These are phyloP conservation scores for Parochlus steinenii DNA, from an alignment of 2,888 invertebrate genomes.

Conservation along the genomic window DNA sequence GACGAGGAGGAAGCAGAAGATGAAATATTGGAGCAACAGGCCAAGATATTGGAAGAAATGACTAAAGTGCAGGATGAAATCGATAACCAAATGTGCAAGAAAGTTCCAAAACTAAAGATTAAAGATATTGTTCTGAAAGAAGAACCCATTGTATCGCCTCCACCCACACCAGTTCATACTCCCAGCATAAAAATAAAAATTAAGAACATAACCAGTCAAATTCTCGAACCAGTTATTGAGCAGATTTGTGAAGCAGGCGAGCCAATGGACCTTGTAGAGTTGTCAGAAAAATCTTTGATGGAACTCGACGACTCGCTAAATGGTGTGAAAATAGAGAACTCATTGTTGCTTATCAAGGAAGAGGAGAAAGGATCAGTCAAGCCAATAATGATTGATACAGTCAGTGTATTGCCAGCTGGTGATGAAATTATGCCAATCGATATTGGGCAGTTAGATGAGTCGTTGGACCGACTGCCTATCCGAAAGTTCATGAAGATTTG, in stretches of 20 bases:
- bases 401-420: conserved; percentile 20
- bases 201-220: too few relatives aligned
- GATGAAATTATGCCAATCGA: conserved; percentile 51
- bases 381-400: conserved; percentile 8
- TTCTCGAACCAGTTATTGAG: not conserved
- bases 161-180: not conserved
- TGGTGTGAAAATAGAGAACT: too few relatives aligned
- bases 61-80: conserved; percentile 10
- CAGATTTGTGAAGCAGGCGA: not conserved
- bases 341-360: conserved; percentile 12
- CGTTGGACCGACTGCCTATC: conserved; percentile 56
- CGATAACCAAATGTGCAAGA: conserved; percentile 7
- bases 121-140: conserved; percentile 21
- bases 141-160: conserved; percentile 15
- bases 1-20: conserved; percentile 15
- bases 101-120: conserved; percentile 18
- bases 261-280: conserved; percentile 6
- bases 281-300: conserved; percentile 7
- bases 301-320: too few relatives aligned
- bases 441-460: conserved; percentile 52
- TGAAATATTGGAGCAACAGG: too few relatives aligned
- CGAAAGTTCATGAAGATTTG: conserved; percentile 57
- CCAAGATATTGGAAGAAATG: conserved; percentile 4
- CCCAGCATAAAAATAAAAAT: too few relatives aligned
- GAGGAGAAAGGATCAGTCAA: conserved; percentile 9